Evolutionary conservation across 2,797 vertebrate genomes (phyloP), one percentile per base, ranked within the genome.

Genomic region (Parambassis ranga): DNA sequence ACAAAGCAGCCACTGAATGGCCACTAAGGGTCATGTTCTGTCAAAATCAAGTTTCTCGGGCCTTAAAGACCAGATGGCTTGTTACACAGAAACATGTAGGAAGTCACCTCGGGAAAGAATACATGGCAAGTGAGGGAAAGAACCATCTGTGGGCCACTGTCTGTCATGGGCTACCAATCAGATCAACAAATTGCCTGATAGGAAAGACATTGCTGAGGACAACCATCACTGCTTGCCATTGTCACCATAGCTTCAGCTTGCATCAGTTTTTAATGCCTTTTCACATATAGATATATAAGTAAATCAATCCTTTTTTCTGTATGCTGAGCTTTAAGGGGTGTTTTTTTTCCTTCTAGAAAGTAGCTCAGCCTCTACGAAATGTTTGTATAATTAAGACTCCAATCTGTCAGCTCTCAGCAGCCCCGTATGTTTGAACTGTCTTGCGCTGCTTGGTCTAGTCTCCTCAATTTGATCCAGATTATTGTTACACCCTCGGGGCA

Each of bases 341-440:
- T 23, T 53, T 41, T 65, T 75, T 75, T 74, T 63, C 13, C 36
- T 52, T 32, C 47, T 57, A 63, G 36, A 31, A n/a, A 64, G 42
- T 53, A 20, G 42, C 63, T 22, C 42, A 57, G 58, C 49, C 48
- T 62, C 16, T 11, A 13, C 60, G 47, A 73, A 73, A 62, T 65
- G 41, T 18, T 81, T 70, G 57, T 71, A 52, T 77, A 75, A 79
- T 80, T 75, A 82, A 65, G 53, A 60, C 59, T 79, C 57, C 71
- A 69, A 66, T 85, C 74, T 75, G 83, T 79, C 68, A 56, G 36
- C 48, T 31, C 67, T 30, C 44, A 53, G 20, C 26, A 16, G 22
- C 14, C 49, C 65, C 55, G 37, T 86, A 69, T 71, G 70, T 66
- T 48, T 23, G 46, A 69, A 36, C 14, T 39, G 57, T 60, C 24